These are phyloP conservation scores for Lochmaea capreae DNA, from an alignment of 2,888 invertebrate species.

Conservation along the genomic window DNA sequence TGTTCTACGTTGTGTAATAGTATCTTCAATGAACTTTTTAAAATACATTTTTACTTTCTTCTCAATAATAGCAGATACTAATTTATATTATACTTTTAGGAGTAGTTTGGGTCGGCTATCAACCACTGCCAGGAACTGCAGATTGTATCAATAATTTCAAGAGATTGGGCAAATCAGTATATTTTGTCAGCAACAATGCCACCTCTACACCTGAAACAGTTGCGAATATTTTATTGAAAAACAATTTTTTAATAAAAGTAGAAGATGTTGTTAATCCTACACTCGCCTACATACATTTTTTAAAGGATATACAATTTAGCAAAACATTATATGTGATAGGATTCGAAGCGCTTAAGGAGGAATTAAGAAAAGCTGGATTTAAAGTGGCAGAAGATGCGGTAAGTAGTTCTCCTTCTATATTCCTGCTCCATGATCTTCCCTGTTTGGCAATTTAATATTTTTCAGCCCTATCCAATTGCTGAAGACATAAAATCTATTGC, in stretches of 20 bases:
- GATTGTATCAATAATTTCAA: constrained; percentile 67
- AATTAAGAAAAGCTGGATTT: constrained; percentile 66
- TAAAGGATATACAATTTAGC: constrained; percentile 68
- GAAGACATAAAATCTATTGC: constrained; percentile 38
- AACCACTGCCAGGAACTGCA: constrained; percentile 64
- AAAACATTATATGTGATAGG: constrained; percentile 68
- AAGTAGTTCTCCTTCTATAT: too few species aligned
- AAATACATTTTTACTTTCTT: too few species aligned
- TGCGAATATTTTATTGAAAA: constrained; percentile 48
- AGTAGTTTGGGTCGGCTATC: constrained; percentile 66
- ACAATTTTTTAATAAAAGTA: constrained; percentile 49
- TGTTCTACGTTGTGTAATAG: too few species aligned
- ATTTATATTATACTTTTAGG: constrained; percentile 62
- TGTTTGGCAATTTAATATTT: too few species aligned
- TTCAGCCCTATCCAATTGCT: constrained; percentile 37
- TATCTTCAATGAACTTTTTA: too few species aligned
- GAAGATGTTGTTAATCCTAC: constrained; percentile 68
- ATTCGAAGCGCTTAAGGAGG: constrained; percentile 61
- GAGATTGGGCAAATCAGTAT: constrained; percentile 66
- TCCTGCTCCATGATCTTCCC: too few species aligned
- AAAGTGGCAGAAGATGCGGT: constrained; percentile 64
- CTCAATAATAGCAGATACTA: too few species aligned
- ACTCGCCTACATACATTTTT: constrained; percentile 67
- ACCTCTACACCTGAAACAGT: constrained; percentile 57
- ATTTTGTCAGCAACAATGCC: constrained; percentile 55